A percentile compares a stretch with the other conserved stretches of the same genome.
phyloP scores from a whole-genome alignment of 2,888 invertebrate species.

The Neoitamus cyanurus region DNA sequence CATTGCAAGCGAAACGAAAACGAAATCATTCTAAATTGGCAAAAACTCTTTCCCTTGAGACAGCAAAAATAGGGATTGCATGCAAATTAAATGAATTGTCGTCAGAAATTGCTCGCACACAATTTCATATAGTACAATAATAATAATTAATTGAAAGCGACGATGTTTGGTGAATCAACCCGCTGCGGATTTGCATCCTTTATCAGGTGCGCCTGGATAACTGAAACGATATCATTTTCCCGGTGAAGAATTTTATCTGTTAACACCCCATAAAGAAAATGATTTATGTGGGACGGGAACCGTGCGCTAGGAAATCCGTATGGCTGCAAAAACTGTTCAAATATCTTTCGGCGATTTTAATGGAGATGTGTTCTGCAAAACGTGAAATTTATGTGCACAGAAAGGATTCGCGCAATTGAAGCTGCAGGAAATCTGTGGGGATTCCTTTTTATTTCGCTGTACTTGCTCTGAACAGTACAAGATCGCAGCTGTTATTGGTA shows the following conservation, averaged over 20 bases:
- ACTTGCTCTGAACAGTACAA: neutral
- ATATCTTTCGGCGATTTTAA: conserved; percentile 38
- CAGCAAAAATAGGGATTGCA: no score
- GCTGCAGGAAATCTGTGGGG: conserved; percentile 27
- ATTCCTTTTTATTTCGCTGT: neutral
- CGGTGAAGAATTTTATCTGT: conserved; percentile 45
- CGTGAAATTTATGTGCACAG: conserved; percentile 20
- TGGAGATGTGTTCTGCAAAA: conserved; percentile 37
- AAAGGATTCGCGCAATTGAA: neutral
- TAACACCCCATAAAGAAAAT: conserved; percentile 51
- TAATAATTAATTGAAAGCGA: conserved; percentile 28
- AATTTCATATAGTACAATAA: neutral
- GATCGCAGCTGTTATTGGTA: conserved; percentile 25
- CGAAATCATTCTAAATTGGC: neutral
- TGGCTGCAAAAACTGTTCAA: conserved; percentile 1
- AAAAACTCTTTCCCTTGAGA: no score
- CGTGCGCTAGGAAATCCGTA: neutral
- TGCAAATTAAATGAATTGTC: no score
- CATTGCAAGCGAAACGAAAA: neutral
- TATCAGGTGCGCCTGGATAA: conserved; percentile 29
- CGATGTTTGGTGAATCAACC: conserved; percentile 34
- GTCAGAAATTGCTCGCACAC: neutral
- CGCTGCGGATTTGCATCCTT: conserved; percentile 31
- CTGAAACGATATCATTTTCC: conserved; percentile 12
- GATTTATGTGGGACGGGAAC: conserved; percentile 44